Evolutionary conservation across 2,113 vertebrate genomes (phyloP).

Genomic region (Notiomystis cincta): DNA sequence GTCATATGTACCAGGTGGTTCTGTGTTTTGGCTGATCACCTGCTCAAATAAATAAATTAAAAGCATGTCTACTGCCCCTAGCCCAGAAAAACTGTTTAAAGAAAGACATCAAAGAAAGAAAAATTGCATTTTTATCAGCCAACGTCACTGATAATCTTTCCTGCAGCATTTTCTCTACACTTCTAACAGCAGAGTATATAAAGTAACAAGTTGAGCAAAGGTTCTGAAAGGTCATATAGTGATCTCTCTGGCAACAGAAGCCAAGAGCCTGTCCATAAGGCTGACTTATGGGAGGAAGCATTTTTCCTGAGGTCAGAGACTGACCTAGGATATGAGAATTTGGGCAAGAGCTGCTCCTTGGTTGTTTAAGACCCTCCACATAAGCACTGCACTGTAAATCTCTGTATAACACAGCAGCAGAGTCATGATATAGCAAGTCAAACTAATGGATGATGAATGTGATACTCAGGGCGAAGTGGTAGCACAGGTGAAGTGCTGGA

Average conservation of each 20-base stretch:
- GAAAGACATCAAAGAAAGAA: neutral
- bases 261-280: neutral
- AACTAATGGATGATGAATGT: neutral
- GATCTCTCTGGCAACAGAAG: neutral
- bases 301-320: neutral
- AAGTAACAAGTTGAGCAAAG: neutral
- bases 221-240: neutral
- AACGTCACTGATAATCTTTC: neutral
- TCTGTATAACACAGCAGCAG: neutral
- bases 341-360: neutral
- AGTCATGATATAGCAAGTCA: neutral
- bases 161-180: neutral
- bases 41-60: neutral
- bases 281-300: too few species aligned
- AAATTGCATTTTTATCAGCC: neutral
- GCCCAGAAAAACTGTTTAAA: neutral
- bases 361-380: neutral
- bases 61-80: neutral
- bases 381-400: neutral
- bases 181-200: neutral
- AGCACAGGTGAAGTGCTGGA: conserved; percentile 17
- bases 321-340: neutral
- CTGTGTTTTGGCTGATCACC: neutral
- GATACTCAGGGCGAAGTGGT: neutral
- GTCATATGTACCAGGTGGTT: neutral